Conservation (phyloP, 2,797 vertebrate species). For the Eulemur coronatus region DNA sequence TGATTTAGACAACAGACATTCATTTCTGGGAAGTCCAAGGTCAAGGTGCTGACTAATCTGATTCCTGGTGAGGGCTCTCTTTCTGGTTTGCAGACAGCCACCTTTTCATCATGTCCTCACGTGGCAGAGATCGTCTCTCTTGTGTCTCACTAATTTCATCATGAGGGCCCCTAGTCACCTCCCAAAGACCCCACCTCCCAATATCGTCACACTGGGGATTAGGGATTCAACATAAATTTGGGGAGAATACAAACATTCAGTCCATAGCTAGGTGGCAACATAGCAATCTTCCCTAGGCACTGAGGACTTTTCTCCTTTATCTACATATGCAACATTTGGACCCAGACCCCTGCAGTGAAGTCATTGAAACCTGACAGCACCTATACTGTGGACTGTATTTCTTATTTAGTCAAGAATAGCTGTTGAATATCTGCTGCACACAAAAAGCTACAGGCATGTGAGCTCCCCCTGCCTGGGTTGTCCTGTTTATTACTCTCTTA, state of each 20-base stretch:
- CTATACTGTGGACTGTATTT: neutral
- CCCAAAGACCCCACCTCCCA: neutral
- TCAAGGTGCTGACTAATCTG: neutral
- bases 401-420: neutral
- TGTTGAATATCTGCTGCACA: neutral
- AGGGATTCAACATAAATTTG: neutral
- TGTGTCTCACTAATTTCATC: neutral
- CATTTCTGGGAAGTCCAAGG: neutral
- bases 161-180: neutral
- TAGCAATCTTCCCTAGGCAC: neutral
- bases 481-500: neutral
- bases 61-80: neutral
- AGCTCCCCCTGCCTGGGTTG: neutral
- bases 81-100: neutral
- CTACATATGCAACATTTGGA: neutral
- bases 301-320: neutral
- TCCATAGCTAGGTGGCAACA: neutral
- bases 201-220: neutral
- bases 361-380: neutral
- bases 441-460: neutral
- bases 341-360: neutral
- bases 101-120: neutral
- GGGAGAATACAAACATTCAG: neutral
- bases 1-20: neutral
- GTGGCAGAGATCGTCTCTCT: neutral